Evolutionary conservation across 2,113 vertebrate species (phyloP), one percentile per base, ranked within the genome.

Genomic region (Thalassarche chlororhynchos): DNA sequence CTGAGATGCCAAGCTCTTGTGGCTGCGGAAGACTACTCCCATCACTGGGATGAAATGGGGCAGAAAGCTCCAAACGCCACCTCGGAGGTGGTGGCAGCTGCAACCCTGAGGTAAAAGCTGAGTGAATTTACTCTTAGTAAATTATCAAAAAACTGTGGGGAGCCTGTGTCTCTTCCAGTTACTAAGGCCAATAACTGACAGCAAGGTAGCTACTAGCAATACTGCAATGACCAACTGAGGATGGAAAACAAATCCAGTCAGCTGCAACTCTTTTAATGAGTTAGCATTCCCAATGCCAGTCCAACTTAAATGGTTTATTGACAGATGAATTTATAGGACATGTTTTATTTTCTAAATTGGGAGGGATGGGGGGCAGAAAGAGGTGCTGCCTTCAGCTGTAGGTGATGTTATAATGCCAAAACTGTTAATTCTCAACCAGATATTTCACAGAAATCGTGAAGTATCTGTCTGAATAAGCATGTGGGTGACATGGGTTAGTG

Each of bases 351-450:
- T 36, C 18, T 68, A 29, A 71, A 55, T 40, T 55, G 25, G 0
- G 9, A 19, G 14, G 14, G 12, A 14, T 1, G 5, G 4, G 10
- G 6, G 17, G 3, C 2, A 0, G 10, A 64, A 87, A 44, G n/a
- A 76, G 25, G 25, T 47, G 14, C 72, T 13, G 2, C 23, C 12
- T 60, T 87, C 16, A 38, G 44, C 16, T 65, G 23, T 47, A 75
- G 16, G 7, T 79, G 36, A 47, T 65, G 10, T 14, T 92, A 16
- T 9, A 58, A 34, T 66, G 54, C 9, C 28, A 24, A 71, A 86
- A 36, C n/a, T 46, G 7, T 36, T 89, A 42, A 42, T 58, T 79
- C 14, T 87, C 2, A 28, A 23, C 23, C 15, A 54, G 13, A 8
- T 84, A 23, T 9, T 91, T 84, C 29, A n/a, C 9, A 47, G 42